phyloP scores from a whole-genome alignment of 2,888 invertebrate species.

The Hipparchia sbordonii region DNA sequence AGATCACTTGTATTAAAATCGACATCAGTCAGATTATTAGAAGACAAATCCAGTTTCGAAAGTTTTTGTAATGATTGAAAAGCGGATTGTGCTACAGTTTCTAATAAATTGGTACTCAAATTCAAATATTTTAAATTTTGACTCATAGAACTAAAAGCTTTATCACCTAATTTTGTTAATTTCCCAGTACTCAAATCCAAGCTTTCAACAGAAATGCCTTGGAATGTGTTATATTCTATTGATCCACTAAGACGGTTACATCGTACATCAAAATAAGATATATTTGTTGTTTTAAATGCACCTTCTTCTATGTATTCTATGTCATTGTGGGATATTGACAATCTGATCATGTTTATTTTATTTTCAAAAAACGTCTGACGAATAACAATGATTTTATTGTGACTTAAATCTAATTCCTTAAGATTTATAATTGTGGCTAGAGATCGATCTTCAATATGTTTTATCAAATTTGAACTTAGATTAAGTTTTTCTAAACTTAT shows the following conservation, averaged over 20 bases:
- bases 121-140: slow-evolving; percentile 24
- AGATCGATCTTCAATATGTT: slow-evolving; percentile 26
- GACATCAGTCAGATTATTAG: slow-evolving; percentile 27
- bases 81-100: slow-evolving; percentile 23
- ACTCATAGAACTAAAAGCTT: slow-evolving; percentile 31
- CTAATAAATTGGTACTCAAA: slow-evolving; percentile 31
- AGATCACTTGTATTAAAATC: slow-evolving; percentile 30
- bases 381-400: slow-evolving; percentile 30
- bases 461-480: slow-evolving; percentile 29
- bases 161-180: slow-evolving; percentile 23
- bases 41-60: slow-evolving; percentile 31
- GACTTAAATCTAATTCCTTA: slow-evolving; percentile 27
- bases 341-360: slow-evolving; percentile 16
- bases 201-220: slow-evolving; percentile 22
- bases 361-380: slow-evolving; percentile 20
- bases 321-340: slow-evolving; percentile 28
- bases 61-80: slow-evolving; percentile 27
- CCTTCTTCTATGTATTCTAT: slow-evolving; percentile 32
- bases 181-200: slow-evolving; percentile 30
- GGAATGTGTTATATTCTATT: slow-evolving; percentile 31
- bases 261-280: slow-evolving; percentile 25
- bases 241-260: slow-evolving; percentile 27
- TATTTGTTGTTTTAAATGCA: slow-evolving; percentile 27
- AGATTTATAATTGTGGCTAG: slow-evolving; percentile 20
- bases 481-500: slow-evolving; percentile 24